These are phyloP conservation scores for Tapera naevia DNA, from an alignment of 2,797 vertebrate genomes.

Conservation along the genomic window DNA sequence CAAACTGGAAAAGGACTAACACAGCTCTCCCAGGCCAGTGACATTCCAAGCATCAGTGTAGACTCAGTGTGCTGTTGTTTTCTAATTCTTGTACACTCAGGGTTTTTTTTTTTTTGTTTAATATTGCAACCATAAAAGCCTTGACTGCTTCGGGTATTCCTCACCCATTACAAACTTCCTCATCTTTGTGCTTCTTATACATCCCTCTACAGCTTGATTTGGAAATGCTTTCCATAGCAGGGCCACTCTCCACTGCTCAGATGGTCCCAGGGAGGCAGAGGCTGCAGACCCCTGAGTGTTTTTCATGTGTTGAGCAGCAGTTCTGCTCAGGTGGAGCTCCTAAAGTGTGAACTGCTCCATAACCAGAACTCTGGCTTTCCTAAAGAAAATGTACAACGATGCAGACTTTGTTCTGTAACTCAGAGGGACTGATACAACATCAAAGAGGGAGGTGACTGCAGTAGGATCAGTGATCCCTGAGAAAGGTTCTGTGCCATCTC, in stretches of 20 bases:
- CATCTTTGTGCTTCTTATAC: neutral
- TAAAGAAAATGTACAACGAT: neutral
- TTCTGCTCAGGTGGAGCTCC: neutral
- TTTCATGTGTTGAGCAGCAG: neutral
- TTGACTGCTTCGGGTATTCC: neutral
- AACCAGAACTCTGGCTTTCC: neutral
- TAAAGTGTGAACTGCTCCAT: neutral
- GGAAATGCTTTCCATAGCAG: neutral
- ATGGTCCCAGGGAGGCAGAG: neutral
- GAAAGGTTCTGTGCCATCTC: neutral
- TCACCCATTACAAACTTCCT: neutral
- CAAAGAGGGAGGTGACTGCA: neutral
- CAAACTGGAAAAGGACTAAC: neutral
- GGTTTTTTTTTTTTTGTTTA: neutral
- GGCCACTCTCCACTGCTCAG: neutral
- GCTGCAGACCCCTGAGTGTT: neutral
- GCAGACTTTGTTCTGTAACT: neutral
- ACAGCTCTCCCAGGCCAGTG: neutral
- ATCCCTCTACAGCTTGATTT: neutral
- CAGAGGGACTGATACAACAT: neutral
- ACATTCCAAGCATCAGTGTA: neutral
- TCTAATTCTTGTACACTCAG: neutral
- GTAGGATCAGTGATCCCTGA: too few relatives aligned
- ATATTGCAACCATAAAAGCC: neutral
- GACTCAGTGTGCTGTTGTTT: neutral